phyloP scores from a whole-genome alignment of 1,140 invertebrate genomes.

The Zaprionus lachaisei region DNA sequence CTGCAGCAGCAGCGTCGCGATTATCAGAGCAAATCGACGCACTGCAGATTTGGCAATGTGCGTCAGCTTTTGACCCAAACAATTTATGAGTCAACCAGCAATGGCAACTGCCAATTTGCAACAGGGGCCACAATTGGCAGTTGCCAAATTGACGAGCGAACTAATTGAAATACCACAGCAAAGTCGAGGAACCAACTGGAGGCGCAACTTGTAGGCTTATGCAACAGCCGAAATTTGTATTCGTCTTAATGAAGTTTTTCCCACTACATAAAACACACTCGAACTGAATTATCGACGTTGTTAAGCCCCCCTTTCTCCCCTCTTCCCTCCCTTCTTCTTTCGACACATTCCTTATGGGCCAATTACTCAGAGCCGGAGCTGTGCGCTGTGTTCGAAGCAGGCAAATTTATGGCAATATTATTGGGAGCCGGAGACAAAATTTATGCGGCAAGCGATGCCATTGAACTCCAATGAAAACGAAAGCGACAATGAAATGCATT shows the following conservation, averaged over 20 bases:
- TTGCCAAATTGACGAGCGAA: conserved; percentile 39
- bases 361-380: conserved; percentile 37
- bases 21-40: conserved; percentile 52
- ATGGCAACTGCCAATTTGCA: conserved; percentile 19
- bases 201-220: neutral
- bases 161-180: conserved; percentile 41
- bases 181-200: neutral
- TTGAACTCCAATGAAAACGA: conserved; percentile 72
- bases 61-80: conserved; percentile 13
- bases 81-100: conserved; percentile 36
- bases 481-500: conserved; percentile 78
- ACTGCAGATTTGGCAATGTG: conserved; percentile 42
- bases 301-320: too few species aligned
- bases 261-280: neutral
- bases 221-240: conserved; percentile 6
- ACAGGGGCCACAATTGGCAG: conserved; percentile 11
- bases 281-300: conserved; percentile 16
- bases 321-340: neutral
- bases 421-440: conserved; percentile 27
- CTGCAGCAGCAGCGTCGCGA: conserved; percentile 5
- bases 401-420: conserved; percentile 44
- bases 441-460: conserved; percentile 52
- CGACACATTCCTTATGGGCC: conserved; percentile 27
- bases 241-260: conserved; percentile 37
- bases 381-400: conserved; percentile 11